Evolutionary conservation across 2,797 vertebrate genomes (phyloP), one percentile per base, ranked within the genome.

Genomic region (Chanos chanos): DNA sequence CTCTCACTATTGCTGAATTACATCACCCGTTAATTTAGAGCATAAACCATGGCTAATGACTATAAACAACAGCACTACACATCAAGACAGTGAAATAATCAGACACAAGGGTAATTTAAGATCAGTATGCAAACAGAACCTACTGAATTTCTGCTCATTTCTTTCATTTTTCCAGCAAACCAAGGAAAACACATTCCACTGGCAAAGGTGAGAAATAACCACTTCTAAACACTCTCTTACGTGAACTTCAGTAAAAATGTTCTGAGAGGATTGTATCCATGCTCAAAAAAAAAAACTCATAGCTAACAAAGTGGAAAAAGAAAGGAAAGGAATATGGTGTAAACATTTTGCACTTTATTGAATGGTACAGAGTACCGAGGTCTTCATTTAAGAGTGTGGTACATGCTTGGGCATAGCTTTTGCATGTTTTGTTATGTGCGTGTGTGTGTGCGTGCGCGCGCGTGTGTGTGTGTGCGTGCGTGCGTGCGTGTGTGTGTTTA

Each of bases 21-120:
- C 28, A 47, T 61, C 45, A 67, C 34, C 21, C 58, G 53, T 45
- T 47, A 51, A 18, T 57, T 63, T 57, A 34, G 18, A 16, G 44
- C 15, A n/a, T 62, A 22, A 22, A 57, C 19, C 22, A 31, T 8
- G 33, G 15, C 39, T 49, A 30, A 21, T 37, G 45, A 51, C 18
- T 37, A 45, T 54, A 33, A 55, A 36, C 33, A 47, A 24, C 4
- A 39, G 40, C 30, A 31, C 21, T 41, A 25, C 37, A 18, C 43
- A 31, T 55, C 39, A 37, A 40, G 52, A 45, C 43, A 31, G 43
- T 31, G 48, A 64, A 40, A 5, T 1, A 40, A 21, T 22, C 22
- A 7, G 34, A 43, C 21, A 25, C 48, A 25, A 21, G 4, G 28
- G 34, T 10, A 55, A 54, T 39, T 28, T 54, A 1, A 39, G 25